A percentile compares a stretch with the other conserved stretches of the same genome.
These are phyloP conservation scores for Stratiolaelaps scimitus DNA, from an alignment of 1,140 invertebrate genomes.

Conservation along the genomic window DNA sequence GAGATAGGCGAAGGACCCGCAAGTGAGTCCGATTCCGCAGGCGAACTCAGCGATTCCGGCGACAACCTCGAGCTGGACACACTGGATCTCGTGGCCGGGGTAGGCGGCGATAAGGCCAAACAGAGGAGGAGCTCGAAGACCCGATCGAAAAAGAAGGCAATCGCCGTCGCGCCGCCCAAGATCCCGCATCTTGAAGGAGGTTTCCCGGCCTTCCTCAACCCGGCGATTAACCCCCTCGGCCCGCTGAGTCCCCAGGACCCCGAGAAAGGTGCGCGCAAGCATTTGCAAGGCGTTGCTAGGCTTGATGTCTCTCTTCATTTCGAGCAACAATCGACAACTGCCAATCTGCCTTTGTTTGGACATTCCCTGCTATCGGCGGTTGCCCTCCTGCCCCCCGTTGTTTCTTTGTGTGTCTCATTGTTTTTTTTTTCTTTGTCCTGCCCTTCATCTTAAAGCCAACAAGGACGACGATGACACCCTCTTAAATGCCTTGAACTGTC, in stretches of 20 bases:
- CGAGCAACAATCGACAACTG: too few species aligned
- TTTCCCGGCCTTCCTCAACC: slow-evolving; percentile 29
- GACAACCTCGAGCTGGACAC: slow-evolving; percentile 42
- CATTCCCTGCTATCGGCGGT: too few species aligned
- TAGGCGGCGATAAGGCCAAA: slow-evolving; percentile 53
- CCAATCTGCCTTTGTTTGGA: too few species aligned
- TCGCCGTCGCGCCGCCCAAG: slow-evolving; percentile 68
- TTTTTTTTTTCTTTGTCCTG: too few species aligned
- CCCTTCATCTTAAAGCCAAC: too few species aligned
- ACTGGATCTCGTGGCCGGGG: slow-evolving; percentile 51
- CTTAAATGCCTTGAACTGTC: too few species aligned
- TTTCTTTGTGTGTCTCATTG: too few species aligned
- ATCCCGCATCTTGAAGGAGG: slow-evolving; percentile 50
- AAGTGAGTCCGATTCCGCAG: slow-evolving; percentile 29
- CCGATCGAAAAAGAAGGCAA: slow-evolving; percentile 56
- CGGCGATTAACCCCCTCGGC: not conserved
- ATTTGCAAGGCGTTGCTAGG: slow-evolving; percentile 3
- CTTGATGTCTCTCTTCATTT: not conserved
- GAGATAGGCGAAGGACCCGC: not conserved
- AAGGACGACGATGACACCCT: too few species aligned
- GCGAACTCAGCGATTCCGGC: slow-evolving; percentile 33
- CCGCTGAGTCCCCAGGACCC: slow-evolving; percentile 28
- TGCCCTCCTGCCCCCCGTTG: too few species aligned
- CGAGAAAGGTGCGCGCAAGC: slow-evolving; percentile 39
- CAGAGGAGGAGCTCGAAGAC: slow-evolving; percentile 56